Evolutionary conservation across 2,888 invertebrate species (phyloP), one percentile per base, ranked within the genome.

Genomic region (Oegoconia quadripuncta): DNA sequence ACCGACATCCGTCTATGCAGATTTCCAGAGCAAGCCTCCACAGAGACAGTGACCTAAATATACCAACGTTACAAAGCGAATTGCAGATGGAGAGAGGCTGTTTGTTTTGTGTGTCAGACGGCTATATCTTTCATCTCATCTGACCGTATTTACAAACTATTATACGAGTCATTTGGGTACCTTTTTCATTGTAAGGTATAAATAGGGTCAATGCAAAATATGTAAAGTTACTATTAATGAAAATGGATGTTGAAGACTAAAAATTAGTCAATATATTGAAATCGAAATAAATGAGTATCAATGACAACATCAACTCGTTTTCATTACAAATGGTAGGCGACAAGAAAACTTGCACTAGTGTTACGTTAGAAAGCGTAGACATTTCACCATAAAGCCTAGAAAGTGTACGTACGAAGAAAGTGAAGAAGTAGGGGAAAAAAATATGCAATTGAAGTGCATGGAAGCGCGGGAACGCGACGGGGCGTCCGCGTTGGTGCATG

Each of bases 321-420:
- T 82, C 83, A 79, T 81, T 76, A 64, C 66, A 65, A 75, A 75
- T 72, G 64, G 68, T 63, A 64, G 66, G 50, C 61, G 62, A 50
- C 64, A 68, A 75, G 81, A 83, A 86, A 86, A 82, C 84, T 83
- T 83, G 81, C 81, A 81, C 82, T 80, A 55, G 73, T 74, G 78
- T 74, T 79, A 80, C 77, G 80, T 71, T 84, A 76, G 87, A 87
- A 84, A 87, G 83, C 79, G 77, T 66, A 75, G 74, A 61, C 79
- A 81, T 82, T 83, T 87, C 81, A 74, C 86, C 86, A 83, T 83
- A 74, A 76, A 80, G 70, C 70, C 76, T 84, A 86, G 86, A 87
- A 86, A 87, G 87, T 86, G 78, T 80, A 75, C 68, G 75, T 72
- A 70, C 70, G 79, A 86, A 84, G 86, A 87, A 87, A 87, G 87